Conservation (phyloP, 2,797 vertebrate genomes). For the Atherinosoma microstoma region DNA sequence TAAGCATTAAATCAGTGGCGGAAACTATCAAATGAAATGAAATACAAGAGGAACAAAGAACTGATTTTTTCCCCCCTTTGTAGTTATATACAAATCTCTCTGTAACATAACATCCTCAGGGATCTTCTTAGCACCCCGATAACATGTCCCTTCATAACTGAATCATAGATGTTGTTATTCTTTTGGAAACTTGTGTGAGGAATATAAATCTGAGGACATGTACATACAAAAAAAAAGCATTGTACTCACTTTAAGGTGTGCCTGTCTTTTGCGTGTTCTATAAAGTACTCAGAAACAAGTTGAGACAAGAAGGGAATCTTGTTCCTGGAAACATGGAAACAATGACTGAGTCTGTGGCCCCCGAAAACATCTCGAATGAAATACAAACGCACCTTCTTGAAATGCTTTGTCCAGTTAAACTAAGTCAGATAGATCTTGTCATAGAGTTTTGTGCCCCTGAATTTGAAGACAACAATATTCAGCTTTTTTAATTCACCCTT, state of each 20-base stretch:
- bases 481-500: background rate
- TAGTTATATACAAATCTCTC: background rate
- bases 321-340: conserved; percentile 37
- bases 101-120: rapidly evolving
- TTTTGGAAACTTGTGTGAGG: background rate
- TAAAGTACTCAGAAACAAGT: conserved; percentile 40
- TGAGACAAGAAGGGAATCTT: conserved; percentile 25
- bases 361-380: background rate
- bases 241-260: conserved; percentile 64
- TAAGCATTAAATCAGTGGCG: background rate
- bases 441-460: background rate
- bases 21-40: background rate
- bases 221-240: conserved; percentile 10
- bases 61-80: background rate
- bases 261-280: conserved; percentile 8
- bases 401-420: background rate
- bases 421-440: background rate
- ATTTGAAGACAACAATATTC: background rate
- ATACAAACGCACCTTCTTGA: background rate
- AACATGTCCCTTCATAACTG: background rate
- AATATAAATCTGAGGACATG: background rate
- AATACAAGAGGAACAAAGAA: background rate
- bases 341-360: background rate
- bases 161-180: background rate
- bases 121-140: no score